phyloP scores from a whole-genome alignment of 2,888 invertebrate genomes.

The Conistra vaccinii region DNA sequence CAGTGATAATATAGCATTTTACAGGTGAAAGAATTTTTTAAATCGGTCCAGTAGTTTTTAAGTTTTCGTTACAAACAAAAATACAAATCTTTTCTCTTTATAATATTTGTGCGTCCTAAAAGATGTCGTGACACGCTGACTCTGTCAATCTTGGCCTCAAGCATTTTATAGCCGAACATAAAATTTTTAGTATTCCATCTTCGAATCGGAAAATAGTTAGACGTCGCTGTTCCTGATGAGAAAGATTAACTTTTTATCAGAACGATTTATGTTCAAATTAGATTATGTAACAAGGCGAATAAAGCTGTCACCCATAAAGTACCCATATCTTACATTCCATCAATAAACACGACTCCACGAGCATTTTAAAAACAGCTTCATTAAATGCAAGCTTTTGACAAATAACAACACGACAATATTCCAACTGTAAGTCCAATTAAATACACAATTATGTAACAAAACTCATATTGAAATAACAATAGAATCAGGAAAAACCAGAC shows the following conservation, averaged over 20 bases:
- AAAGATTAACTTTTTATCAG: conserved; percentile 19
- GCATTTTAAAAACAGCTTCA: not conserved
- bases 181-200: conserved; percentile 62
- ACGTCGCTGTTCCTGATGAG: conserved; percentile 23
- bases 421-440: not conserved
- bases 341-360: not conserved
- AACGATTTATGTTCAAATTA: conserved; percentile 31
- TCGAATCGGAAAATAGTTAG: conserved; percentile 54
- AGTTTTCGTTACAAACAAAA: no score
- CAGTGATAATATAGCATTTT: no score
- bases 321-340: not conserved
- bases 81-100: no score
- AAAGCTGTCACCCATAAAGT: conserved; percentile 5
- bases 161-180: conserved; percentile 62
- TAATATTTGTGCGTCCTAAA: not conserved
- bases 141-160: conserved; percentile 14
- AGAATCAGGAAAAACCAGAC: conserved; percentile 25
- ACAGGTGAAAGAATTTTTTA: no score
- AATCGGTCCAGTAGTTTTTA: no score
- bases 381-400: not conserved
- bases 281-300: not conserved
- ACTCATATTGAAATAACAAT: conserved; percentile 24
- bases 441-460: conserved; percentile 1
- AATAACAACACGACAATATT: not conserved
- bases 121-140: conserved; percentile 26